Evolutionary conservation across 2,888 invertebrate species (phyloP).

Genomic region (Anthophora plumipes): DNA sequence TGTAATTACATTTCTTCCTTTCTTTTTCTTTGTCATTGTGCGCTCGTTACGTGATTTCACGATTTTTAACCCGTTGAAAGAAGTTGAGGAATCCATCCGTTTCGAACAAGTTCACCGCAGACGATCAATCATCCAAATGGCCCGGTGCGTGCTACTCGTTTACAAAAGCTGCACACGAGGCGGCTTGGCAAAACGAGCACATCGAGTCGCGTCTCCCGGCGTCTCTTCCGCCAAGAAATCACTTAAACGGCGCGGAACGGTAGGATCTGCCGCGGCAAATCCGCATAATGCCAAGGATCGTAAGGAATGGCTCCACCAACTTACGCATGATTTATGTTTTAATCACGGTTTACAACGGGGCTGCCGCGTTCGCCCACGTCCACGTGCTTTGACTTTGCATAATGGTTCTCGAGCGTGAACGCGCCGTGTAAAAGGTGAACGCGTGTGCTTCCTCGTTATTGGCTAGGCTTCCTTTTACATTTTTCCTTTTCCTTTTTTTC

Average conservation of each 20-base stretch:
- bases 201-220: constrained; percentile 9
- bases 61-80: constrained; percentile 15
- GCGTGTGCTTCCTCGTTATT: constrained; percentile 58
- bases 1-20: too few species aligned
- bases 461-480: constrained; percentile 26
- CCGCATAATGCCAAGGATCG: constrained; percentile 51
- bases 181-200: not conserved
- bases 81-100: constrained; percentile 14
- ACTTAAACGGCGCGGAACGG: constrained; percentile 53
- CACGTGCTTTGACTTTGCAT: constrained; percentile 72
- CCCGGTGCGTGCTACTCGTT: not conserved
- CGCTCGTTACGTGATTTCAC: too few species aligned
- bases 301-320: constrained; percentile 61
- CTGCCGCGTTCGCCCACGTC: constrained; percentile 64
- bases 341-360: constrained; percentile 71
- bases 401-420: constrained; percentile 65
- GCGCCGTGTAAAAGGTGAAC: constrained; percentile 53
- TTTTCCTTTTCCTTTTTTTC: constrained; percentile 13
- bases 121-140: constrained; percentile 32
- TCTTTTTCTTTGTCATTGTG: too few species aligned
- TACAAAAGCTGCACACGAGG: not conserved
- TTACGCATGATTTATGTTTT: constrained; percentile 76
- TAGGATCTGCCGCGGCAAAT: constrained; percentile 45
- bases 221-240: constrained; percentile 47
- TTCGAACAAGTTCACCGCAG: not conserved